phyloP scores from a whole-genome alignment of 2,113 vertebrate species.

The Martes martes region DNA sequence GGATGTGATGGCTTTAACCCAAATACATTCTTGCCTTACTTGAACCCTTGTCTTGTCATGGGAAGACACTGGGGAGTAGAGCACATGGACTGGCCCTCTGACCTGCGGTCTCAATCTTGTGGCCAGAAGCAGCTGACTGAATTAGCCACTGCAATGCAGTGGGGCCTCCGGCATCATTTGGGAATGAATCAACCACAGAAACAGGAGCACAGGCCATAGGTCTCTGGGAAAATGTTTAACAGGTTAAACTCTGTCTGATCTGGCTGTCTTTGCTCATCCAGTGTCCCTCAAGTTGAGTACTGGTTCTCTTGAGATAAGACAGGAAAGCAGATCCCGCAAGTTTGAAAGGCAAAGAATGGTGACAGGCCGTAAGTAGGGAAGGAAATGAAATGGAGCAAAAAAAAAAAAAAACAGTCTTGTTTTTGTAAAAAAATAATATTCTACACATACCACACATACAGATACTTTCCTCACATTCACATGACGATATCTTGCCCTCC shows the following conservation, averaged over 20 bases:
- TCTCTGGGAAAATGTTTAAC: not conserved
- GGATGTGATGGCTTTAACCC: not conserved
- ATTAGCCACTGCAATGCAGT: not conserved
- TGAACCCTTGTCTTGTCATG: not conserved
- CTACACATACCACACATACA: not conserved
- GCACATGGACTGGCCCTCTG: not conserved
- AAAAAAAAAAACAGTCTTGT: not conserved
- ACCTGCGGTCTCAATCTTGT: not conserved
- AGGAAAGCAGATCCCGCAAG: not conserved
- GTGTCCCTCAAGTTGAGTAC: not conserved
- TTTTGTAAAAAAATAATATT: not conserved
- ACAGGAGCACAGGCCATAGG: not conserved
- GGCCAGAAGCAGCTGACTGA: not conserved
- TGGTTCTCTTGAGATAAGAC: not conserved
- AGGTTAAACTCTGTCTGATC: not conserved
- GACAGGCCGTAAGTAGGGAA: not conserved
- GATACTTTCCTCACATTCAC: not conserved
- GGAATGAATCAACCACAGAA: not conserved
- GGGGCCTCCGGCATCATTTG: fast-evolving
- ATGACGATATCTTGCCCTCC: not conserved
- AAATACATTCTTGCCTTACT: not conserved
- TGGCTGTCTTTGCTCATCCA: not conserved
- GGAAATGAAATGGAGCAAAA: not conserved
- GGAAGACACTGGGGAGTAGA: fast-evolving
- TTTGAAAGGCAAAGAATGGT: not conserved